A percentile compares a stretch with the other conserved stretches of the same genome.
These are phyloP conservation scores for Brenthis daphne DNA, from an alignment of 2,888 invertebrate species.

Conservation along the genomic window DNA sequence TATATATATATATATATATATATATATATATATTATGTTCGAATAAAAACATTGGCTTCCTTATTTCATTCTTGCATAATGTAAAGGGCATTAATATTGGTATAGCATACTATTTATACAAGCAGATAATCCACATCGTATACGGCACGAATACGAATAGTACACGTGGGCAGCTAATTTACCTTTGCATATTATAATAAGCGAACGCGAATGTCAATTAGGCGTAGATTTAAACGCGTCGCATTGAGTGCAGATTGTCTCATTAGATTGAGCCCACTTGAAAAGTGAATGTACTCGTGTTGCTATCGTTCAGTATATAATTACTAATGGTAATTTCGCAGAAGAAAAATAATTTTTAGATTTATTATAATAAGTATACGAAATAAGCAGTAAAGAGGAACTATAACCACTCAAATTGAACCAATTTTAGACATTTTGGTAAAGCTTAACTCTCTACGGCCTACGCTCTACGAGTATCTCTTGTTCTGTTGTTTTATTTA, in stretches of 20 bases:
- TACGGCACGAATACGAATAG: conserved; percentile 30
- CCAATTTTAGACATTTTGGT: too few relatives aligned
- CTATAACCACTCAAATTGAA: too few relatives aligned
- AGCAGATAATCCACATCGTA: conserved; percentile 30
- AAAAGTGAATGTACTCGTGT: neutral
- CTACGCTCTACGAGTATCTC: too few relatives aligned
- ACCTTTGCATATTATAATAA: conserved; percentile 24
- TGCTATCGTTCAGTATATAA: too few relatives aligned
- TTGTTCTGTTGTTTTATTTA: too few relatives aligned
- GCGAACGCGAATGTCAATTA: conserved; percentile 27
- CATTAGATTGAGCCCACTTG: neutral
- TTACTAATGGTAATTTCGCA: neutral
- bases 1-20: too few relatives aligned
- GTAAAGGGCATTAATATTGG: conserved; percentile 17
- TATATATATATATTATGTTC: too few relatives aligned
- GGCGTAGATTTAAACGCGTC: neutral
- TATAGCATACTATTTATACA: conserved; percentile 17
- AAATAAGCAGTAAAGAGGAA: too few relatives aligned
- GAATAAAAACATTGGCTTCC: neutral
- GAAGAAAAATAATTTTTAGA: too few relatives aligned
- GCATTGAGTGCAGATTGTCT: neutral
- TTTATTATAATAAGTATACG: too few relatives aligned
- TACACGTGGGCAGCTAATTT: conserved; percentile 30
- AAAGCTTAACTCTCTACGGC: too few relatives aligned
- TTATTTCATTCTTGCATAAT: neutral